Evolutionary conservation across 2,888 invertebrate species (phyloP).

Genomic region (Melolontha melolontha): DNA sequence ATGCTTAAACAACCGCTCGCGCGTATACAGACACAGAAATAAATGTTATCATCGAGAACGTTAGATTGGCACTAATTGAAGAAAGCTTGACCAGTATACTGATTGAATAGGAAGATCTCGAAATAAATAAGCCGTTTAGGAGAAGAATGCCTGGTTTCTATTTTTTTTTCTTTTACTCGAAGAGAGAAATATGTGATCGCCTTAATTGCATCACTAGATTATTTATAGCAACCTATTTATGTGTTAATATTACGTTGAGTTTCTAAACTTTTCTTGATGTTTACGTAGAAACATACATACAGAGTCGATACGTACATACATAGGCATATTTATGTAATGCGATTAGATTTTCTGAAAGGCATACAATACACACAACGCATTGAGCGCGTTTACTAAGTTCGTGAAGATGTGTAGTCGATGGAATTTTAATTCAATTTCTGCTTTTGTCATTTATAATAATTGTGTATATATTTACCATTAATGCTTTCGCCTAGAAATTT

Average conservation of each 20-base stretch:
- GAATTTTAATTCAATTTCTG: no score
- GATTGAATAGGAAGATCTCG: conserved; percentile 44
- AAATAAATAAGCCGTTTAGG: conserved; percentile 40
- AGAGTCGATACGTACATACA: no score
- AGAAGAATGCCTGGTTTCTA: conserved; percentile 38
- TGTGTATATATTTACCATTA: no score
- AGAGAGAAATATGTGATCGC: conserved; percentile 28
- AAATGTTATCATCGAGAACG: conserved; percentile 38
- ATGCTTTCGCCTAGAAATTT: neutral
- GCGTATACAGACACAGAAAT: conserved; percentile 14
- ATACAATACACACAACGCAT: no score
- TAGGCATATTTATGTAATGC: no score
- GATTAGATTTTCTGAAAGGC: no score
- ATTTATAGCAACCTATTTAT: conserved; percentile 34
- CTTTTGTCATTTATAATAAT: no score
- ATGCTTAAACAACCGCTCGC: neutral
- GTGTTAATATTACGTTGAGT: conserved; percentile 19
- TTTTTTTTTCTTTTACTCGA: conserved; percentile 14
- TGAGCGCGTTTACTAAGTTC: no score
- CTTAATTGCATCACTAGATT: conserved; percentile 38
- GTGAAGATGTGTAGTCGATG: no score
- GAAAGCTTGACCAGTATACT: conserved; percentile 41
- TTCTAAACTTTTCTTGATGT: conserved; percentile 4
- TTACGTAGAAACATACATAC: no score
- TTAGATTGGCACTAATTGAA: conserved; percentile 50